Evolutionary conservation across 1,140 invertebrate species (phyloP).

Genomic region (Drosophila chauvacae): DNA sequence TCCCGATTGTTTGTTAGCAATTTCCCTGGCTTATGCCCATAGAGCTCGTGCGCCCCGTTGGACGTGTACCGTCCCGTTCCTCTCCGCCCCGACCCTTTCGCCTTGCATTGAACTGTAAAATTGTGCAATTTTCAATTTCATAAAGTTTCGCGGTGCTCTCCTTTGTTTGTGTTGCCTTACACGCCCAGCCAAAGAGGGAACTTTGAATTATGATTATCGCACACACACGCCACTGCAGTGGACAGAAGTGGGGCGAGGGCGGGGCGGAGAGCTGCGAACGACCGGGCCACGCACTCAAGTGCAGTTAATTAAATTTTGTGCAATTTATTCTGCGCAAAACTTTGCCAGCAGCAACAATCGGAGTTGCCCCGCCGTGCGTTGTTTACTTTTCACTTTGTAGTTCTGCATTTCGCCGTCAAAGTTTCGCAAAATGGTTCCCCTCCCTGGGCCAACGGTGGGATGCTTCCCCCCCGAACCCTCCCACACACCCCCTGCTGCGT

Average conservation of each 20-base stretch:
- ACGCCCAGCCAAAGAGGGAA: constrained; percentile 46
- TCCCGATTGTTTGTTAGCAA: constrained; percentile 63
- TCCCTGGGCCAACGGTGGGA: constrained; percentile 12
- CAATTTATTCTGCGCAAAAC: constrained; percentile 79
- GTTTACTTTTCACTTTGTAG: constrained; percentile 80
- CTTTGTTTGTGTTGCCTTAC: constrained; percentile 61
- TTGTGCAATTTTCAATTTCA: constrained; percentile 81
- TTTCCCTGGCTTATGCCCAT: constrained; percentile 55
- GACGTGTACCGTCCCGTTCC: background rate
- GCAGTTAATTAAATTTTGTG: constrained; percentile 81
- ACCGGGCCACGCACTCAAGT: constrained; percentile 70
- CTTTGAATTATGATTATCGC: constrained; percentile 81
- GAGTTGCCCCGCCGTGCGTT: constrained; percentile 47
- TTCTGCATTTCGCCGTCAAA: constrained; percentile 72
- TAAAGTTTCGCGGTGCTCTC: constrained; percentile 75
- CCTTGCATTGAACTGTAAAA: constrained; percentile 77
- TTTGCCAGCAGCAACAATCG: constrained; percentile 63
- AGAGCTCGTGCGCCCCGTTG: constrained; percentile 10
- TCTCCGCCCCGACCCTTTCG: constrained; percentile 20
- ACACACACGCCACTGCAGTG: constrained; percentile 62
- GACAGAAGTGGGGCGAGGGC: constrained; percentile 30
- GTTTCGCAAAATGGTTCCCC: constrained; percentile 62
- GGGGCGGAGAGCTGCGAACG: background rate
- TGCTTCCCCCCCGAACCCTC: background rate
- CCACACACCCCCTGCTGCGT: background rate